Conservation (phyloP, 2,797 vertebrate genomes). For the Bucorvus abyssinicus region DNA sequence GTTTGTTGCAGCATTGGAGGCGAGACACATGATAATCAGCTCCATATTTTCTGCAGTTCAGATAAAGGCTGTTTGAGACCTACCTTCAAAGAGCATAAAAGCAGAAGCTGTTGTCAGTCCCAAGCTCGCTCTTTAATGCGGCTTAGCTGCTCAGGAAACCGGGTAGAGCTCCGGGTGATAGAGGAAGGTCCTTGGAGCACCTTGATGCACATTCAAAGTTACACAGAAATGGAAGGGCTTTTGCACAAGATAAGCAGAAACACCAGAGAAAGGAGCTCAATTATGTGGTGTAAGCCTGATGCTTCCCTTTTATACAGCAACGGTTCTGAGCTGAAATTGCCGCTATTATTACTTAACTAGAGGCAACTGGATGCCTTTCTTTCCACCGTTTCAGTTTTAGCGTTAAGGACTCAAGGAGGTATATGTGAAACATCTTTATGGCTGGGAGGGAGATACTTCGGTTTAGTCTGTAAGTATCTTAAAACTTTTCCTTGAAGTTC, state of each 20-base stretch:
- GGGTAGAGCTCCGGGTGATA: background rate
- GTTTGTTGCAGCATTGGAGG: background rate
- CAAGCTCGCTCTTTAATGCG: background rate
- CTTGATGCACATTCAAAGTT: background rate
- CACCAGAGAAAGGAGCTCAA: background rate
- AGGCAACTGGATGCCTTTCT: background rate
- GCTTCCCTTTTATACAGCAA: background rate
- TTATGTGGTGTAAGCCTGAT: background rate
- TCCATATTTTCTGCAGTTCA: background rate
- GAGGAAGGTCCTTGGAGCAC: background rate
- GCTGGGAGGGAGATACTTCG: background rate
- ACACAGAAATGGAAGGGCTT: background rate
- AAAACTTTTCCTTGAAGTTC: background rate
- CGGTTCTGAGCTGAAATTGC: background rate
- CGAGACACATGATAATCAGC: background rate
- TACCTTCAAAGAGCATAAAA: background rate
- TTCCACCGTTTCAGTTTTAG: background rate
- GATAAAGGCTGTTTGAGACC: background rate
- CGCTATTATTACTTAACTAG: background rate
- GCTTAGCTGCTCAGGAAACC: background rate
- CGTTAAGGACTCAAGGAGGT: background rate
- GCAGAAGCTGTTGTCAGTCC: background rate
- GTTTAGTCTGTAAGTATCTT: background rate
- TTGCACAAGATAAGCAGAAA: background rate
- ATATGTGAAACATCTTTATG: background rate